Evolutionary conservation across 2,888 invertebrate species (phyloP).

Genomic region (Margaritifera margaritifera): DNA sequence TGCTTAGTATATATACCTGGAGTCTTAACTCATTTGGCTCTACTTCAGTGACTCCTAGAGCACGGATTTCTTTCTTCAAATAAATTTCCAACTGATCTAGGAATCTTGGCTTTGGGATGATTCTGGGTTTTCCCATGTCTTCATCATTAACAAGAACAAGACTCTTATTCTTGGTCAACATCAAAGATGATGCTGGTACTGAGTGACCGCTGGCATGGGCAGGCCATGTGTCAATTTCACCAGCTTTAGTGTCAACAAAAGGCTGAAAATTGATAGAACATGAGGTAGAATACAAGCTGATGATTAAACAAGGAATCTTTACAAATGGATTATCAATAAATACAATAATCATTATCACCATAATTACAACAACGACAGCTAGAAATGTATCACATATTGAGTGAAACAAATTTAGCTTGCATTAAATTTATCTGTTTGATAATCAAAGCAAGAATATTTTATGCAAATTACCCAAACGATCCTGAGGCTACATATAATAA

Average conservation of each 20-base stretch:
- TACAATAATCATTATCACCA: no score
- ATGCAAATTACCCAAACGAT: no score
- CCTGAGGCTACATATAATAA: no score
- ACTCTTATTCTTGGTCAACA: constrained; percentile 67
- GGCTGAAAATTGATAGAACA: constrained; percentile 47
- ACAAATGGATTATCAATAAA: not conserved
- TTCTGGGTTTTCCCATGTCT: constrained; percentile 62
- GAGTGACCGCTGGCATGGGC: constrained; percentile 71
- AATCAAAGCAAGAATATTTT: no score
- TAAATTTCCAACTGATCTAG: constrained; percentile 71
- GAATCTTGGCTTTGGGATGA: constrained; percentile 71
- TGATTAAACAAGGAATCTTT: not conserved
- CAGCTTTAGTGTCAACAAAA: constrained; percentile 67
- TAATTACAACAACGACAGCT: no score
- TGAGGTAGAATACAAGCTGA: not conserved
- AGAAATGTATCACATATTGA: no score
- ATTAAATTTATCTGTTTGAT: no score
- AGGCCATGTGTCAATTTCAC: constrained; percentile 72
- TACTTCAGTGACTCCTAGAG: constrained; percentile 66
- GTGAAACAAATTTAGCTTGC: no score
- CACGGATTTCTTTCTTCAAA: constrained; percentile 68
- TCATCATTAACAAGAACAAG: constrained; percentile 67
- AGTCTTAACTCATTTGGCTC: constrained; percentile 69
- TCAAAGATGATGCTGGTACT: constrained; percentile 53
- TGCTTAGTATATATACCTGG: constrained; percentile 50